Evolutionary conservation across 2,113 vertebrate genomes (phyloP), one percentile per base, ranked within the genome.

Genomic region (Melanocharis versteri): DNA sequence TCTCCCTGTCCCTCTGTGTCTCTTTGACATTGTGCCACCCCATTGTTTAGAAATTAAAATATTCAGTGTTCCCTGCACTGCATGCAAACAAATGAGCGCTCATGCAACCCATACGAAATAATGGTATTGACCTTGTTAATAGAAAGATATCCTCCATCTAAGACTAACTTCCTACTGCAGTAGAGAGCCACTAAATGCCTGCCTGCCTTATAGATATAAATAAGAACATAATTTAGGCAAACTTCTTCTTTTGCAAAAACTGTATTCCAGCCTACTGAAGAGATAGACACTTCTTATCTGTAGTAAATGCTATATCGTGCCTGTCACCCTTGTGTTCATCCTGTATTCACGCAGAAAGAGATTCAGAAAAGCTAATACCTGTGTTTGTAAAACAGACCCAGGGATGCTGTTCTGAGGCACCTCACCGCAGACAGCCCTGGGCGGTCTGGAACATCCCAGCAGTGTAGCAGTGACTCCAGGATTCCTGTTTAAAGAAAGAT

Each of bases 11-110:
- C 88, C 86, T 94, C 60, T 78, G 69, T 90, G 93, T 94, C 85
- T 94, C 61, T 97, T 95, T 96, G 95, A 97, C 90, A 90, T 88
- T 93, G 92, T 96, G 94, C 83, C 93, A 96, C 83, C 90, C 95
- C 86, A 89, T 96, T 97, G 90, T 96, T 96, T 94, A 93, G 92
- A 95, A 95, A 95, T 94, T 92, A 96, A 96, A 96, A 97, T 96
- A 97, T 95, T 85, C 90, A 96, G 13, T 9, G 4, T 78, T 91
- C 62, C 70, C 61, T 1, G 1, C 72, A 84, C 90, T 56, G 42
- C 88, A 68, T 62, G 51, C 89, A 94, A 91, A 91, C 89, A 93
- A 91, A 89, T 58, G 76, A 96, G 28, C 2, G 3, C 90, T 91
- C 87, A 75, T 70, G 66, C 45, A 86, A 87, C 85, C 45, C 68